Base-by-base conservation (phyloP, 2,113 vertebrate genomes). In the Sinocyclocheilus grahami region DNA sequence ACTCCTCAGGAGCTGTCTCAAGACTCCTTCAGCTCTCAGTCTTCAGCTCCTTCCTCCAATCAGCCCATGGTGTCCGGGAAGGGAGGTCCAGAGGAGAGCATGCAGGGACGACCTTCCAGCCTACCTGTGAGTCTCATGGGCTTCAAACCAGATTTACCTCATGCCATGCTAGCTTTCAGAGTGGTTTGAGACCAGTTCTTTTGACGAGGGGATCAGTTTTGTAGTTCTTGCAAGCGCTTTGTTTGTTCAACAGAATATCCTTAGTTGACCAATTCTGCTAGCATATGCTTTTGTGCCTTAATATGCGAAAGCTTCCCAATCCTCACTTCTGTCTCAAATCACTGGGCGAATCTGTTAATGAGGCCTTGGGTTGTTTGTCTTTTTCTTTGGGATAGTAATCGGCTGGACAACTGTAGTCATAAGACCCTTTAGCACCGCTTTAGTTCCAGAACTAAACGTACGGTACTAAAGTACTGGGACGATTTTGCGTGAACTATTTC, bases 21-120 rank as follows among this genome's bases (percentile, higher is more conserved):
- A 96, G 98, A 99, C 93, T 99, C 98, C 0, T 99, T 99, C 91
- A 97, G 97, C 91, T 98, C 98, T 89, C 98, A 99, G 94, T 95
- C 97, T 89, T 98, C 97, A 33, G 97, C 97, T 91, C 96, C 97
- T 87, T 95, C 97, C 84, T 98, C 97, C 86, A 96, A 95, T 92
- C 96, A 97, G 89, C 96, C 97, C 87, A 94, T 97, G 95, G 91
- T 96, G 95, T 97, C 97, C 92, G 98, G 95, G 94, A 99, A 99
- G 94, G 96, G 94, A 87, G 94, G 96, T 89, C 96, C 97, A 89
- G 98, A 99, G 92, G 98, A 99, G 86, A 95, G 94, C 94, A 94
- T 99, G 96, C 97, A 98, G 93, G 97, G 94, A 85, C 96, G 98
- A 91, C 98, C 98, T 22, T 99, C 98, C 78, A 99, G 98, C 95